phyloP scores from a whole-genome alignment of 2,797 vertebrate genomes.

The Craterocephalus amniculus region DNA sequence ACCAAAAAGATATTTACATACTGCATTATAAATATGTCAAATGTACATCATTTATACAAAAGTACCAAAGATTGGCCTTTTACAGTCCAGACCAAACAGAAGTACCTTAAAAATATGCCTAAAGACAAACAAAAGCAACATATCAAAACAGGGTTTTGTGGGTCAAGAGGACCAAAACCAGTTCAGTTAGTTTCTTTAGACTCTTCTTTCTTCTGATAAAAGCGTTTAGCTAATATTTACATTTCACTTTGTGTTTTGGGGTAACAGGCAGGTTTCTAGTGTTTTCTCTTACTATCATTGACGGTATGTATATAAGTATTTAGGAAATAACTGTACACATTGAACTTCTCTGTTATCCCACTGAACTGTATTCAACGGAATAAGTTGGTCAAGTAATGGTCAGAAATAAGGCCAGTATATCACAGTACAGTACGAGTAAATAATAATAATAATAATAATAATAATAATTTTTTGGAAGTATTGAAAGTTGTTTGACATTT shows the following conservation, averaged over 20 bases:
- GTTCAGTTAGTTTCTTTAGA: constrained; percentile 62
- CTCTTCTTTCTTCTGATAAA: constrained; percentile 61
- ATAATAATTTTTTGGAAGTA: constrained; percentile 16
- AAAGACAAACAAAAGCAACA: constrained; percentile 67
- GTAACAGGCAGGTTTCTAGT: constrained; percentile 61
- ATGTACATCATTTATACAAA: constrained; percentile 91
- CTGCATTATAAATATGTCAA: constrained; percentile 91
- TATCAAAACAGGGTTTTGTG: constrained; percentile 69
- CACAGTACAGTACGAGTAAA: constrained; percentile 58
- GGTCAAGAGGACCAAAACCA: constrained; percentile 69
- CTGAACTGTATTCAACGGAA: constrained; percentile 50
- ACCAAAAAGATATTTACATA: constrained; percentile 87
- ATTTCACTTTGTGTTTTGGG: constrained; percentile 60
- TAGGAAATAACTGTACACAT: constrained; percentile 57
- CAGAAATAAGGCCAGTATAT: constrained; percentile 70
- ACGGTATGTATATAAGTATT: constrained; percentile 56
- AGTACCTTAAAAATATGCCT: constrained; percentile 80
- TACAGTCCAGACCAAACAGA: constrained; percentile 75
- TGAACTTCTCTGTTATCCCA: constrained; percentile 50
- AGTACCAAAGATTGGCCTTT: constrained; percentile 81
- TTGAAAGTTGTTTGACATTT: constrained; percentile 22
- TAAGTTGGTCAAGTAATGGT: constrained; percentile 59
- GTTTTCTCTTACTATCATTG: constrained; percentile 47
- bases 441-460: constrained; percentile 15
- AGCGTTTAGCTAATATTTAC: constrained; percentile 70